Evolutionary conservation across 2,888 invertebrate genomes (phyloP), one percentile per base, ranked within the genome.

Genomic region (Apodemia zela): DNA sequence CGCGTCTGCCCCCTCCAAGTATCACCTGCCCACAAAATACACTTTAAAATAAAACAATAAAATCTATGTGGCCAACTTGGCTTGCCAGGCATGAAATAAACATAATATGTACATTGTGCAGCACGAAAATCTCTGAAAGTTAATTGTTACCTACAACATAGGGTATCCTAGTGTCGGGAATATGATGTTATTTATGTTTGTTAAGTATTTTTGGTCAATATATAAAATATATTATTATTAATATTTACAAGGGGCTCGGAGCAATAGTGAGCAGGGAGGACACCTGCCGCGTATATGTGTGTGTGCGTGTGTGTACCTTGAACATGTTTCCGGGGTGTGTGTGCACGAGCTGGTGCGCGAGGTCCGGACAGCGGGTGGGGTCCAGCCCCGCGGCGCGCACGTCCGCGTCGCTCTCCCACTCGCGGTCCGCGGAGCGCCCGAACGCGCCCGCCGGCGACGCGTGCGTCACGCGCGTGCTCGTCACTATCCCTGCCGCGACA

Each of bases 401-500:
- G 62, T 93, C 93, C 0, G 87, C 89, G 79, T 96, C 95, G 72
- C 89, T 93, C 84, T 96, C 96, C 96, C 96, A 96, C 75, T 94
- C 91, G 49, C 96, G 92, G 69, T 94, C 84, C 0, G 95, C 94
- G 0, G 92, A 84, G 75, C 94, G 94, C 0, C 96, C 95, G 79
- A 94, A 75, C 10, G 73, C 69, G 0, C 93, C 84, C 0, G 94
- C 95, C 0, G 96, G 96, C 0, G 96, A 95, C 5, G 96, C 97
- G 79, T 96, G 96, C 0, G 96, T 96, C 1, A 97, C 93, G 63
- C 96, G 91, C 0, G 96, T 95, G 2, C 95, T 96, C 11, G 97
- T 97, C 25, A 96, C 96, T n/a, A 95, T 80, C 0, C 95, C 94
- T 82, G 75, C 42, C 13, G 15, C 8, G 6, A 21, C 15, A 15